These are phyloP conservation scores for Otus sunia DNA, from an alignment of 2,113 vertebrate genomes.

Conservation along the genomic window DNA sequence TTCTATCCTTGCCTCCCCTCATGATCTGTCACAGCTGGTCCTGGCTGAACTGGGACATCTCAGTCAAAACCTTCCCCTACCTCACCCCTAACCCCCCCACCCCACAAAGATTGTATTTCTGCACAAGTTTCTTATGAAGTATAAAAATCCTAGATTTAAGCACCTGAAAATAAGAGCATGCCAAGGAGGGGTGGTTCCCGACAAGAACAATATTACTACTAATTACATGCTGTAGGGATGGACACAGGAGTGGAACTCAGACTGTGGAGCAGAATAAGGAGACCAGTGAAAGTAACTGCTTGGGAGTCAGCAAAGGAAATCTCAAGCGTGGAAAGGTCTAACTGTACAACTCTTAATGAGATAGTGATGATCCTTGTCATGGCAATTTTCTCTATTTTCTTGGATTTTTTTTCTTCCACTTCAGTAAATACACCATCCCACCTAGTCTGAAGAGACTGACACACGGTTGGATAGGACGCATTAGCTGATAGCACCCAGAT, in stretches of 20 bases:
- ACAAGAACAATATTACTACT: background rate
- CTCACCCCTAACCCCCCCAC: fast-evolving
- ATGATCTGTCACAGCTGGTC: background rate
- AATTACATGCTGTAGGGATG: background rate
- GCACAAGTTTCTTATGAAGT: background rate
- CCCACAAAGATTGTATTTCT: background rate
- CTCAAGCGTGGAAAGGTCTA: background rate
- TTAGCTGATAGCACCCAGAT: background rate
- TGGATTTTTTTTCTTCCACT: background rate
- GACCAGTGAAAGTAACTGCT: background rate
- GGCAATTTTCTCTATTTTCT: background rate
- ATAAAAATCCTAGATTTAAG: background rate
- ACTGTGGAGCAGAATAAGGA: background rate
- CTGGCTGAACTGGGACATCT: background rate
- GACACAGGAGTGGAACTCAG: background rate
- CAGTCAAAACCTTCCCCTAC: background rate
- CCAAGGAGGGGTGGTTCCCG: fast-evolving
- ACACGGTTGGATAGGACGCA: background rate
- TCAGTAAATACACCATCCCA: background rate
- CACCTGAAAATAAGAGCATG: background rate
- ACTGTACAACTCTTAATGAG: background rate
- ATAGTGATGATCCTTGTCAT: fast-evolving
- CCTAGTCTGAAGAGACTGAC: background rate
- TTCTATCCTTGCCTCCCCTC: background rate
- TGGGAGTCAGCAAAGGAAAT: background rate